Evolutionary conservation across 2,888 invertebrate genomes (phyloP).

Genomic region (Lomographa bimaculata): DNA sequence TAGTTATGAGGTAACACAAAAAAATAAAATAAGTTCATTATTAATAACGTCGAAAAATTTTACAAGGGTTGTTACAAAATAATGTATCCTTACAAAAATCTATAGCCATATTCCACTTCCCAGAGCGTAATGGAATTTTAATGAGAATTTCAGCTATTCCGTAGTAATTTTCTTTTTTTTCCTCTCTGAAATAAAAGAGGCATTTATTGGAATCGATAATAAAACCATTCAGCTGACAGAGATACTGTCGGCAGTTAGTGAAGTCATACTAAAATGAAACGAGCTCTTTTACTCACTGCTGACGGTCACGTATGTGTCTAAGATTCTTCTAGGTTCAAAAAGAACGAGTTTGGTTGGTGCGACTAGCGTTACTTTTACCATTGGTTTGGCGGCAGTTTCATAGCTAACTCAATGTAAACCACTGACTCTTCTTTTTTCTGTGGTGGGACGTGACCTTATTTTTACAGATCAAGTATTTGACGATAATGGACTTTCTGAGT

Average conservation of each 20-base stretch:
- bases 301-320: too few relatives aligned
- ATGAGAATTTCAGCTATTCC: slow-evolving; percentile 68
- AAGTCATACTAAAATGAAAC: too few relatives aligned
- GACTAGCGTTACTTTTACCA: too few relatives aligned
- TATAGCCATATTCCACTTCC: slow-evolving; percentile 52
- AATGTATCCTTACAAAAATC: slow-evolving; percentile 49
- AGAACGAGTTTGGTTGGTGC: too few relatives aligned
- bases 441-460: slow-evolving; percentile 53
- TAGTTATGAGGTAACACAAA: too few relatives aligned
- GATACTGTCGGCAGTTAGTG: slow-evolving; percentile 51
- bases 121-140: slow-evolving; percentile 71
- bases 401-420: too few relatives aligned
- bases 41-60: too few relatives aligned
- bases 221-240: slow-evolving; percentile 42
- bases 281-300: too few relatives aligned
- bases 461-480: slow-evolving; percentile 46
- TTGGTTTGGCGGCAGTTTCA: too few relatives aligned
- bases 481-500: slow-evolving; percentile 44
- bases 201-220: slow-evolving; percentile 65
- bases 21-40: too few relatives aligned
- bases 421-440: too few relatives aligned
- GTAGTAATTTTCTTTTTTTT: slow-evolving; percentile 52
- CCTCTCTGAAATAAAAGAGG: slow-evolving; percentile 56
- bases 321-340: too few relatives aligned
- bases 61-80: slow-evolving; percentile 43